A percentile compares a stretch with the other conserved stretches of the same genome.
Conservation (phyloP, 2,888 invertebrate genomes). For the Sphaerophoria taeniata region DNA sequence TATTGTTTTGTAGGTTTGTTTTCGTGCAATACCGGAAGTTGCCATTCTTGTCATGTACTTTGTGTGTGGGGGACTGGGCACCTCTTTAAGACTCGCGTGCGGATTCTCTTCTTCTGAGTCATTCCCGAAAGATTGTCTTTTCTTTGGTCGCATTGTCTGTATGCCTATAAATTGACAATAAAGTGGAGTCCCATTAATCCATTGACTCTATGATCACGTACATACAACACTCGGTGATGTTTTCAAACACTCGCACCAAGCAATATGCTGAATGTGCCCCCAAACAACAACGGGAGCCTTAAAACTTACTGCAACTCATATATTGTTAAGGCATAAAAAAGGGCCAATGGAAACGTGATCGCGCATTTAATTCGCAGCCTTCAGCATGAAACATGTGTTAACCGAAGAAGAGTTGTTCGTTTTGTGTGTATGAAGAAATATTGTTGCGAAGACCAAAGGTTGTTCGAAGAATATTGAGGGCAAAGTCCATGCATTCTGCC, state of each 20-base stretch:
- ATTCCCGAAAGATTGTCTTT: slow-evolving; percentile 61
- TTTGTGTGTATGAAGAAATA: slow-evolving; percentile 51
- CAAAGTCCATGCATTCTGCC: slow-evolving; percentile 61
- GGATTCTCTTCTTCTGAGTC: slow-evolving; percentile 69
- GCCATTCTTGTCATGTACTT: slow-evolving; percentile 75
- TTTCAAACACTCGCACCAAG: slow-evolving; percentile 36
- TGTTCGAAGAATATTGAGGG: slow-evolving; percentile 27
- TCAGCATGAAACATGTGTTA: slow-evolving; percentile 68
- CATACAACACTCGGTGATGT: slow-evolving; percentile 13
- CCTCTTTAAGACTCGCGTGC: slow-evolving; percentile 66
- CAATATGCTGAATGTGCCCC: slow-evolving; percentile 16
- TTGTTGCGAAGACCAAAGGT: slow-evolving; percentile 62
- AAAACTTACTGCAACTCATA: too few relatives aligned
- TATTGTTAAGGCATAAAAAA: too few relatives aligned
- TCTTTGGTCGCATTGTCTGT: slow-evolving; percentile 4
- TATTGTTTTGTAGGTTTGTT: slow-evolving; percentile 45
- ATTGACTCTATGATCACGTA: slow-evolving; percentile 70
- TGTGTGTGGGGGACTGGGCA: slow-evolving; percentile 42
- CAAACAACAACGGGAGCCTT: slow-evolving; percentile 55
- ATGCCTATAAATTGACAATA: slow-evolving; percentile 46
- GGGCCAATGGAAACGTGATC: slow-evolving; percentile 57
- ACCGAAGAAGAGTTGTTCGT: slow-evolving; percentile 49
- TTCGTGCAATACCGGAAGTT: slow-evolving; percentile 75
- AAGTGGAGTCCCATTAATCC: slow-evolving; percentile 58
- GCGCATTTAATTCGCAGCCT: slow-evolving; percentile 62